Percentiles rank a stretch among this genome's conserved stretches.
Conservation (phyloP, 2,113 vertebrate genomes). For the Hirundichthys speculiger region DNA sequence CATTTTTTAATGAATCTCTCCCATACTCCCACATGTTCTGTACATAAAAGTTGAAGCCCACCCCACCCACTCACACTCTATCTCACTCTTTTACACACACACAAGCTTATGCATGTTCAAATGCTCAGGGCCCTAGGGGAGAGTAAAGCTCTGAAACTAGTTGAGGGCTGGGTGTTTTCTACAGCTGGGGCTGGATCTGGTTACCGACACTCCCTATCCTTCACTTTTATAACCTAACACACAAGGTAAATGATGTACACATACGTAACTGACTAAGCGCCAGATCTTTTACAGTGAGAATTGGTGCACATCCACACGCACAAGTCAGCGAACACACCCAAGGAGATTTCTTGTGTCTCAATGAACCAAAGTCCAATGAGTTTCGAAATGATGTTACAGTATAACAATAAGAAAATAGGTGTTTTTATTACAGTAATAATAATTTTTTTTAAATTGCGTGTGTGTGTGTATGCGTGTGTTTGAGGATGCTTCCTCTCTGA, state of each 20-base stretch:
- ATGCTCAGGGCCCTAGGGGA: slow-evolving; percentile 50
- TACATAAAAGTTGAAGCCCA: slow-evolving; percentile 42
- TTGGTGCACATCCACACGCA: neutral
- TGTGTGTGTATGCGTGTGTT: neutral
- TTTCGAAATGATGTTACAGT: slow-evolving; percentile 14
- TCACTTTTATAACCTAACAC: slow-evolving; percentile 31
- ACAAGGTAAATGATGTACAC: slow-evolving; percentile 32
- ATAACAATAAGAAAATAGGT: slow-evolving; percentile 9
- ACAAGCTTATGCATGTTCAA: slow-evolving; percentile 16
- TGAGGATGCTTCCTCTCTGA: neutral
- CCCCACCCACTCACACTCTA: slow-evolving; percentile 10
- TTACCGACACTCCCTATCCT: slow-evolving; percentile 71
- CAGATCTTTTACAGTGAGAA: slow-evolving; percentile 8
- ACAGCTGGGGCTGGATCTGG: slow-evolving; percentile 69
- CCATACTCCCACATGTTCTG: slow-evolving; percentile 50
- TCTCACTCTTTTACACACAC: slow-evolving; percentile 9
- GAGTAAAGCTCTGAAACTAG: slow-evolving; percentile 57
- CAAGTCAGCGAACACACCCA: slow-evolving; percentile 20
- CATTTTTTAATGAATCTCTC: slow-evolving; percentile 29
- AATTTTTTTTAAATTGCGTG: neutral
- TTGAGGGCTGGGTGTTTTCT: slow-evolving; percentile 70
- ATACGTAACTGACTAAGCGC: slow-evolving; percentile 22
- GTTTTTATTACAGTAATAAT: neutral
- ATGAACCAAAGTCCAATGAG: slow-evolving; percentile 15
- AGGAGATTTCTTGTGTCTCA: slow-evolving; percentile 11